Evolutionary conservation across 2,888 invertebrate genomes (phyloP), one percentile per base, ranked within the genome.

Genomic region (Brachycybe producta): DNA sequence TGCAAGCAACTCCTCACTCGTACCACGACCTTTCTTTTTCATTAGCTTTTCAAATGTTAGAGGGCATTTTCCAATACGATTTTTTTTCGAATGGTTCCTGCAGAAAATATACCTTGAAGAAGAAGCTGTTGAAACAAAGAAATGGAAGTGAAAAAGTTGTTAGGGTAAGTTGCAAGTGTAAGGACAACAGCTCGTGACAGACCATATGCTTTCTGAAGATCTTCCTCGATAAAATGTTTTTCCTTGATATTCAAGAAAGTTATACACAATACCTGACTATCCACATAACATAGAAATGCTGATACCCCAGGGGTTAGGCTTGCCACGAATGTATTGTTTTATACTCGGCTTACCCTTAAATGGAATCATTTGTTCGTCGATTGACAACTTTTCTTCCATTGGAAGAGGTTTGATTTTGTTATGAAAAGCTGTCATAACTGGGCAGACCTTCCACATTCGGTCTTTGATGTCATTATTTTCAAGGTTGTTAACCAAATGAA

Each of bases 241-340:
- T 1, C 40, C 40, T 15, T 40, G 40, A 15, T 40, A 40, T 5
- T 5, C 40, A 4, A 40, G 2, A 27, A n/a, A 21, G 23, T 40
- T 8, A 15, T 23, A 40, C 2, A 40, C 40, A 2, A 40, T 3
- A 5, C 40, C 40, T 2, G 40, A 40, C 7, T 4, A n/a, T 15
- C 40, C 40, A 23, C 40, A 40, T 15, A 40, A 7, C 40, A 40
- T 40, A 23, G 24, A 39, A 2, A 39, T 24, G 4, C 24, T 39
- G 39, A 39, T 39, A 13, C 39, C 39, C 39, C 39, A 39, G 24
- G 39, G 39, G 5, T 13, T 39, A 13, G 39, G 39, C 40, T 40
- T 40, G 1, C 40, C 23, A 5, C 23, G 40, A 8, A 40, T 40
- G 19, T 4, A 35, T 19, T 35, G 35, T 19, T 35, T 35, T n/a